These are phyloP conservation scores for Bubo bubo DNA, from an alignment of 2,113 vertebrate genomes.

Conservation along the genomic window DNA sequence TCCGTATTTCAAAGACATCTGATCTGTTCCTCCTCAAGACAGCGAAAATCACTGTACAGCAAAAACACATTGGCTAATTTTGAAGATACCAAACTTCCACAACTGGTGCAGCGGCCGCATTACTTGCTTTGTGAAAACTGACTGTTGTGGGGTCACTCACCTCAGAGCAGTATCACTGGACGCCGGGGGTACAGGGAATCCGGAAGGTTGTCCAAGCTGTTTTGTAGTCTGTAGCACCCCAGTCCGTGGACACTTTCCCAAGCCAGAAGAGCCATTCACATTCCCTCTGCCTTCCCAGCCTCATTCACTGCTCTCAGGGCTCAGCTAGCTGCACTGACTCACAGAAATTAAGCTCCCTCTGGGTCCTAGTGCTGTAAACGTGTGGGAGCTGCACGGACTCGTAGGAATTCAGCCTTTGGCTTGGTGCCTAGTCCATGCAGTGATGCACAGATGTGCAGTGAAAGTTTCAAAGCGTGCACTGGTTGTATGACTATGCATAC, in stretches of 20 bases:
- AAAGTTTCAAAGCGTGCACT: conserved; percentile 23
- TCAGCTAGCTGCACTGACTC: conserved; percentile 55
- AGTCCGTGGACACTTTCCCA: background rate
- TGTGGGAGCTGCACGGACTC: conserved; percentile 50
- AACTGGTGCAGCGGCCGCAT: background rate
- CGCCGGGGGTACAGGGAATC: background rate
- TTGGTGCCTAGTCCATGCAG: conserved; percentile 28
- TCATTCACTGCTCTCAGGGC: conserved; percentile 57
- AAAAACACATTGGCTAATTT: background rate
- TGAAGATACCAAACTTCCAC: background rate
- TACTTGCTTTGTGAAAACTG: background rate
- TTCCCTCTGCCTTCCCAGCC: conserved; percentile 50
- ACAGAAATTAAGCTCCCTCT: conserved; percentile 44
- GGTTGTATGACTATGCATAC: background rate
- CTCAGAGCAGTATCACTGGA: conserved; percentile 2
- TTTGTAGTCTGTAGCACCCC: background rate
- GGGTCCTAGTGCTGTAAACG: conserved; percentile 67
- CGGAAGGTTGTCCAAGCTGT: background rate
- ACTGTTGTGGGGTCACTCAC: conserved; percentile 29
- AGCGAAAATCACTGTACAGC: background rate
- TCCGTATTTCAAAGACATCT: background rate
- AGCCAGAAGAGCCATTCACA: conserved; percentile 67
- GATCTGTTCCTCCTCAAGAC: too few species aligned
- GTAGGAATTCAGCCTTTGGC: conserved; percentile 50
- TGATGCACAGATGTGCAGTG: conserved; percentile 52